Conservation (phyloP, 2,888 invertebrate species). For the Autographa pulchrina region DNA sequence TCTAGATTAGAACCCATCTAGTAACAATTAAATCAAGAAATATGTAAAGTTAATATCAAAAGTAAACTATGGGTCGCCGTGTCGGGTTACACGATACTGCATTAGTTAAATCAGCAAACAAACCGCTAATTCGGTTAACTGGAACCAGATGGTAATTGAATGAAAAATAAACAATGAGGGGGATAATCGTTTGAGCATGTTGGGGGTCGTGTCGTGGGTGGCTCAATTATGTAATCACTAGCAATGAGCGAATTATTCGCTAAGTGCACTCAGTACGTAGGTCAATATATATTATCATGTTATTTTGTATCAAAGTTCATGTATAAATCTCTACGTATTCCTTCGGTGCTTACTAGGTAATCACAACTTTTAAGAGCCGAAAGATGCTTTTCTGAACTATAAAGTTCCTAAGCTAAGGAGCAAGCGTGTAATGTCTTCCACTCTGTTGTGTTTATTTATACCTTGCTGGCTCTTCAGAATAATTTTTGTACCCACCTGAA, state of each 20-base stretch:
- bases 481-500: too few species aligned
- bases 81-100: slow-evolving; percentile 43
- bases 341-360: too few species aligned
- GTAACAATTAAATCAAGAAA: slow-evolving; percentile 7
- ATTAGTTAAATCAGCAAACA: slow-evolving; percentile 72
- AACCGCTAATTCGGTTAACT: slow-evolving; percentile 68
- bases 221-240: slow-evolving; percentile 86
- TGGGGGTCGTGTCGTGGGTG: slow-evolving; percentile 83
- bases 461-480: too few species aligned
- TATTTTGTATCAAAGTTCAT: neutral
- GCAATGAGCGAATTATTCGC: slow-evolving; percentile 78
- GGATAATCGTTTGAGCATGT: slow-evolving; percentile 74
- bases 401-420: too few species aligned
- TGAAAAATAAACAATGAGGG: slow-evolving; percentile 83
- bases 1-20: neutral
- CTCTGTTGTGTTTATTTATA: too few species aligned
- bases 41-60: slow-evolving; percentile 30
- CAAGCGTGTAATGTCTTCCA: too few species aligned
- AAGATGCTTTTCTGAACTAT: too few species aligned
- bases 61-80: slow-evolving; percentile 24
- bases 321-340: too few species aligned
- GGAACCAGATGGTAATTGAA: slow-evolving; percentile 81
- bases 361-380: too few species aligned
- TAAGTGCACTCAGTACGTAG: slow-evolving; percentile 30
- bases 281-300: neutral